A percentile compares a stretch with the other conserved stretches of the same genome.
phyloP scores from a whole-genome alignment of 64 coral and sea anemone genomes.

The Montipora efflorescens region DNA sequence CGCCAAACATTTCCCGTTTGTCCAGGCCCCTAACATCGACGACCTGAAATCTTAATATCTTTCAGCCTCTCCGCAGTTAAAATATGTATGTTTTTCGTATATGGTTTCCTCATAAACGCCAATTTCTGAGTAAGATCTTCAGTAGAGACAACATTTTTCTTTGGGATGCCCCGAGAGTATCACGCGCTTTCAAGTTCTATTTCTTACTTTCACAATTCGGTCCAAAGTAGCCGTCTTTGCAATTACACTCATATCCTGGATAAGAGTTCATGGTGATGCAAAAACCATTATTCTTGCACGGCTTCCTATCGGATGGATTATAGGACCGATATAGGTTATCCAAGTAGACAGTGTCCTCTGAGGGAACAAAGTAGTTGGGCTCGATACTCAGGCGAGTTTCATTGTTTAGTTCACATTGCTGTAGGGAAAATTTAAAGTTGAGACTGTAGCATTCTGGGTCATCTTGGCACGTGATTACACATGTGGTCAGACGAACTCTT shows the following conservation, averaged over 20 bases:
- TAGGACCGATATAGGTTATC: constrained; percentile 47
- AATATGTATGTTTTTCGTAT: no score
- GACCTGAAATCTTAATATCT: no score
- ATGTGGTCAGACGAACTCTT: constrained; percentile 48
- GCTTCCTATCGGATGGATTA: constrained; percentile 32
- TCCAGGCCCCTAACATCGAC: no score
- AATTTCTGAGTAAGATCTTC: neutral
- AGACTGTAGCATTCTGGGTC: constrained; percentile 81
- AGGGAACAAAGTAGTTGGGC: constrained; percentile 38
- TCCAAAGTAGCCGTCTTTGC: constrained; percentile 17
- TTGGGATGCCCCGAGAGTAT: neutral
- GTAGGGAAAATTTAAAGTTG: constrained; percentile 65
- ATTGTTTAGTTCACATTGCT: constrained; percentile 35
- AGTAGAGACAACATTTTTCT: no score
- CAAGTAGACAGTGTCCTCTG: constrained; percentile 19
- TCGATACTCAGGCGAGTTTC: constrained; percentile 24
- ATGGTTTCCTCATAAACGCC: no score
- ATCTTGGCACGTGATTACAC: constrained; percentile 61
- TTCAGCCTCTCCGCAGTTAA: no score
- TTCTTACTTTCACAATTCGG: constrained; percentile 50
- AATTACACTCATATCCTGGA: constrained; percentile 58
- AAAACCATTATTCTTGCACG: constrained; percentile 24
- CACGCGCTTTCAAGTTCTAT: neutral
- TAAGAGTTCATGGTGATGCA: constrained; percentile 18
- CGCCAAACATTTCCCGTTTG: no score